phyloP scores from a whole-genome alignment of 2,113 vertebrate species.

The Alexandromys fortis region DNA sequence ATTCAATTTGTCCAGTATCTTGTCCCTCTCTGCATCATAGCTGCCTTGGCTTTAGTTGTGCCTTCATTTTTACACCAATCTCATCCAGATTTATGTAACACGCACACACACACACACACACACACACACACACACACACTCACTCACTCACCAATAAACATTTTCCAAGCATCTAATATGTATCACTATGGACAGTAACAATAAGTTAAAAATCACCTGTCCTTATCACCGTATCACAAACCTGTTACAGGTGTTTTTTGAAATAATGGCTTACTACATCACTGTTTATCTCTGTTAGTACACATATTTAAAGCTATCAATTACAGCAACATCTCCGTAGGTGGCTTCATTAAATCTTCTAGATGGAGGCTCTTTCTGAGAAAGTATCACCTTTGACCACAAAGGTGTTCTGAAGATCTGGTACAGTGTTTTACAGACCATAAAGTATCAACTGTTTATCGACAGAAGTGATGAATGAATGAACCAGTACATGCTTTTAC shows the following conservation, averaged over 20 bases:
- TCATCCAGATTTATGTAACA: neutral
- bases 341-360: conserved; percentile 33
- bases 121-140: neutral
- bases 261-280: neutral
- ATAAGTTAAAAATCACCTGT: conserved; percentile 30
- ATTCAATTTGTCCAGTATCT: neutral
- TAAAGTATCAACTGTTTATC: neutral
- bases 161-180: neutral
- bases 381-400: neutral
- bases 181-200: neutral
- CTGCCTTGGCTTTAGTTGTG: neutral
- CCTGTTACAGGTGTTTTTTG: neutral
- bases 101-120: fast-evolving
- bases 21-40: neutral
- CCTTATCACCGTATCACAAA: neutral
- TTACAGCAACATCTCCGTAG: neutral
- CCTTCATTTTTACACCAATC: neutral
- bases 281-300: neutral
- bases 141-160: neutral
- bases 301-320: conserved; percentile 2
- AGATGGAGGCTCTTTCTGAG: neutral
- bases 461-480: neutral
- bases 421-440: neutral
- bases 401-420: neutral
- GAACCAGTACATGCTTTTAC: neutral